These are phyloP conservation scores for Clamator glandarius DNA, from an alignment of 2,797 vertebrate genomes.

Conservation along the genomic window DNA sequence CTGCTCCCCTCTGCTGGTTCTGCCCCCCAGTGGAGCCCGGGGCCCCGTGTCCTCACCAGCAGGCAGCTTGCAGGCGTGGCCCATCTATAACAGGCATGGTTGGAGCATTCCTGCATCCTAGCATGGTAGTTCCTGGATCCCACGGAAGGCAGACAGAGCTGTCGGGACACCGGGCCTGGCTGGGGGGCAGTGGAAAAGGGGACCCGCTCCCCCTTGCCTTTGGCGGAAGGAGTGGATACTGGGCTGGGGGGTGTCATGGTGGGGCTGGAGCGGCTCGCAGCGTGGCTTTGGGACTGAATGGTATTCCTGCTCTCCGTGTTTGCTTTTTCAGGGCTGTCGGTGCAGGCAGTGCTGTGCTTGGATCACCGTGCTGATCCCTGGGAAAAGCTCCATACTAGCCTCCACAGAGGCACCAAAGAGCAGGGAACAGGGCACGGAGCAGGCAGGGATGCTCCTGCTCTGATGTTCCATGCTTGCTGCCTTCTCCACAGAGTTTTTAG, in stretches of 20 bases:
- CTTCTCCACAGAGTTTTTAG: accelerated
- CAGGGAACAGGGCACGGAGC: accelerated
- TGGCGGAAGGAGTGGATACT: background rate
- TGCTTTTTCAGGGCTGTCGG: accelerated
- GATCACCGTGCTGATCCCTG: accelerated
- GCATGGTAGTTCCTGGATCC: too few species aligned
- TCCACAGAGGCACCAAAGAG: accelerated
- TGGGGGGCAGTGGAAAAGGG: background rate
- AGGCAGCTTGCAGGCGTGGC: too few species aligned
- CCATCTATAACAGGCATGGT: too few species aligned
- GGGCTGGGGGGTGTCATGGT: too few species aligned
- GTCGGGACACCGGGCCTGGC: too few species aligned
- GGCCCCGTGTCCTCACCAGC: too few species aligned
- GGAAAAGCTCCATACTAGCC: background rate
- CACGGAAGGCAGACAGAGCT: too few species aligned
- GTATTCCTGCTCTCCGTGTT: accelerated
- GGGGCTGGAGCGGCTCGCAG: too few species aligned
- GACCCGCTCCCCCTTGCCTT: background rate
- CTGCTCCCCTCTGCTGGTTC: too few species aligned
- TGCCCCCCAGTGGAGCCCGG: too few species aligned
- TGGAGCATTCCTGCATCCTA: too few species aligned
- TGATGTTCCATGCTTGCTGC: accelerated
- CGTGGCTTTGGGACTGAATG: background rate
- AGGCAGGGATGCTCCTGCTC: accelerated
- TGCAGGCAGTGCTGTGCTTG: accelerated